These are phyloP conservation scores for Fissipunctia ypsillon DNA, from an alignment of 2,888 invertebrate genomes.

Conservation along the genomic window DNA sequence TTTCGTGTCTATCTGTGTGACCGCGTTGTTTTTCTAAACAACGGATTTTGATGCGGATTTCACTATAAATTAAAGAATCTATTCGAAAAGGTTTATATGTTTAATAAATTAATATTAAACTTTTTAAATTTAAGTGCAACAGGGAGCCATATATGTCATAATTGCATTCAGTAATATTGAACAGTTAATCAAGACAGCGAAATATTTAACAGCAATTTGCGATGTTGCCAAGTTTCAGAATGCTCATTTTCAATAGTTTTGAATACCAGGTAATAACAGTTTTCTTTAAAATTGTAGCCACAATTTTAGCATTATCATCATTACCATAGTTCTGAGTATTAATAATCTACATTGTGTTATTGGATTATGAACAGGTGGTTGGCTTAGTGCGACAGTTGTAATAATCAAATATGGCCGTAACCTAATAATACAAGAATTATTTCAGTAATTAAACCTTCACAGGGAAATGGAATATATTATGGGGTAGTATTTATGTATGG, in stretches of 20 bases:
- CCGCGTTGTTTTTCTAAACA: no score
- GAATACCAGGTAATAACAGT: background rate
- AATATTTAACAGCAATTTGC: no score
- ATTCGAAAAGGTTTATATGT: no score
- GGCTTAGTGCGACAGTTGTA: slow-evolving; percentile 14
- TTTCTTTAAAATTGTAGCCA: background rate
- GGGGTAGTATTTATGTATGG: background rate
- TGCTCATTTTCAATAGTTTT: background rate
- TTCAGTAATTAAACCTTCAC: slow-evolving; percentile 6
- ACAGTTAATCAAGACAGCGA: no score
- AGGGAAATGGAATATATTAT: background rate
- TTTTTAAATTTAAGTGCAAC: no score
- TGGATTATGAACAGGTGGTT: slow-evolving; percentile 40
- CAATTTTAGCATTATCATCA: background rate
- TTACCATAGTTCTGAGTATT: slow-evolving; percentile 15
- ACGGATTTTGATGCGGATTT: no score
- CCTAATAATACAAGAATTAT: slow-evolving; percentile 13
- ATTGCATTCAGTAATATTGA: no score
- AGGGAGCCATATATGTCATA: no score
- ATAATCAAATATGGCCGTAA: slow-evolving; percentile 25
- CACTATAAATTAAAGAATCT: no score
- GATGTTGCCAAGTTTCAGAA: no score
- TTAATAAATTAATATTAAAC: no score
- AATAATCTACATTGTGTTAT: slow-evolving; percentile 9
- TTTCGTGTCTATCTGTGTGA: no score